Conservation (phyloP, 2,113 vertebrate genomes). For the Scatophagus argus region DNA sequence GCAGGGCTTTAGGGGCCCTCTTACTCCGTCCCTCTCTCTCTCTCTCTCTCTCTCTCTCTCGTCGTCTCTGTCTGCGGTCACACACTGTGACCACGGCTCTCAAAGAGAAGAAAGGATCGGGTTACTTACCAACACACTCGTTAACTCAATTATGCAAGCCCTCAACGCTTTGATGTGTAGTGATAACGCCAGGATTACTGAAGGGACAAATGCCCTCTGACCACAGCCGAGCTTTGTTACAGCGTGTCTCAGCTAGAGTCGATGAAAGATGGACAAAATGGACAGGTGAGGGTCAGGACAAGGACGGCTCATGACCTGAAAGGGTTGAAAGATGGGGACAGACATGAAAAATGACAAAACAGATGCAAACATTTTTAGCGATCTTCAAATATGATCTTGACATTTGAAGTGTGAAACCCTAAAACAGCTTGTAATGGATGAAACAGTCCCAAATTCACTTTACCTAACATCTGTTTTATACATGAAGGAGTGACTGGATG, state of each 20-base stretch:
- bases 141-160: slow-evolving; percentile 80
- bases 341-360: slow-evolving; percentile 14
- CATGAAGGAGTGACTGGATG: slow-evolving; percentile 41
- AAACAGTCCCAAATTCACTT: slow-evolving; percentile 41
- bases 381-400: slow-evolving; percentile 39
- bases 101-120: slow-evolving; percentile 60
- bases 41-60: slow-evolving; percentile 24
- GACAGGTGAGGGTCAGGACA: slow-evolving; percentile 40
- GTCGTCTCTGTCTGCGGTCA: slow-evolving; percentile 57
- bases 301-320: slow-evolving; percentile 43
- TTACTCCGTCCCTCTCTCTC: slow-evolving; percentile 20
- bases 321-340: slow-evolving; percentile 51
- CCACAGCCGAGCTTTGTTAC: slow-evolving; percentile 62
- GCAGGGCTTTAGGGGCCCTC: slow-evolving; percentile 60
- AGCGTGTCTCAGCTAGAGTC: slow-evolving; percentile 45
- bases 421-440: slow-evolving; percentile 40
- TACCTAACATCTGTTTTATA: slow-evolving; percentile 56
- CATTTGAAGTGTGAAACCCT: slow-evolving; percentile 33
- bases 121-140: slow-evolving; percentile 73
- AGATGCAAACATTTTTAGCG: slow-evolving; percentile 14
- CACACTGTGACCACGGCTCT: slow-evolving; percentile 50
- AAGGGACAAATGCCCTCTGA: slow-evolving; percentile 73
- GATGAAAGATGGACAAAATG: slow-evolving; percentile 63
- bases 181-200: slow-evolving; percentile 71
- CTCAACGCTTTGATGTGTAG: slow-evolving; percentile 72